Base-by-base conservation (phyloP, 2,888 invertebrate genomes). In the Parnassius glacialis region DNA sequence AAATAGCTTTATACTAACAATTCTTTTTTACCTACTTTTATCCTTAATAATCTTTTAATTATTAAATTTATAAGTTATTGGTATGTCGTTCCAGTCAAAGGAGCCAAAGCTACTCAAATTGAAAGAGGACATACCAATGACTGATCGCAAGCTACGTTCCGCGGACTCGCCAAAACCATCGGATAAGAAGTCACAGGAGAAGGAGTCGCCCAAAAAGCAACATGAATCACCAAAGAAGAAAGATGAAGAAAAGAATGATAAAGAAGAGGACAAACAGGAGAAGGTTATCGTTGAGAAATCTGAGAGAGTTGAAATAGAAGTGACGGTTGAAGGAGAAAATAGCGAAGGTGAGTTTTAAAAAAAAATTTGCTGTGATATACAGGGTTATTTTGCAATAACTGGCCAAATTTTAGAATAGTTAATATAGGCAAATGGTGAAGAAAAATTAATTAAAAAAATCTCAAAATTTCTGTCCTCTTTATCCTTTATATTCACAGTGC, bases 101-200 rank as follows among this genome's bases (percentile, higher is more conserved):
- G 86, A 84, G 43, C 75, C 79, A 1, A 90, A 90, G 72, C 68
- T 88, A 0, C 70, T 87, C 11, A 90, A 88, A 59, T 65, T 87
- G 53, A 84, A 84, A 64, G 90, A 90, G 0, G 85, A 82, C 45
- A 61, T 74, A 0, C 45, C 76, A 0, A 10, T 50, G 0, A 81
- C 85, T 0, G 87, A 87, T 57, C 80, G 89, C 10, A 85, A 83
- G 52, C 73, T 90, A 0, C 81, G 89, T 0, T 90, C 90, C 0
- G 71, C 87, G 0, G 84, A 87, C 64, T 85, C 88, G 0, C 85
- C 88, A 1, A 87, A 84, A 67, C 85, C 80, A 1, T 75, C 81
- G 1, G 57, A 73, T 3, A 83, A 78, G 62, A 79, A 73, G 43
- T 47, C 64, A 2, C 70, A 77, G 59, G 77, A 73, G 57, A 59